Evolutionary conservation across 2,797 vertebrate genomes (phyloP).

Genomic region (Microctenopoma steveboyesi): DNA sequence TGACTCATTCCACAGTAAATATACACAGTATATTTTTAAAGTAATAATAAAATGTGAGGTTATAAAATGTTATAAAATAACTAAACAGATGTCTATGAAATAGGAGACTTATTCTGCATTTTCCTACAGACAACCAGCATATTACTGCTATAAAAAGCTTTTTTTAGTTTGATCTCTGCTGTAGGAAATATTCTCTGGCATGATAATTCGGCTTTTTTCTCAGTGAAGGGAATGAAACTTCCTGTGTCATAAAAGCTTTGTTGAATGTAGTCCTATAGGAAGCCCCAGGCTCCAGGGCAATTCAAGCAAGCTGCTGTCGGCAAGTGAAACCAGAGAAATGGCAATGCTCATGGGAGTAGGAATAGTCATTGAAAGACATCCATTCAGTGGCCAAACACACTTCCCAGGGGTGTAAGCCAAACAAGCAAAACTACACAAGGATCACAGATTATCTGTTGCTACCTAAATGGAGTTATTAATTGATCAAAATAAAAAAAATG

Average conservation of each 20-base stretch:
- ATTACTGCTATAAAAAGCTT: not conserved
- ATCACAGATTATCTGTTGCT: constrained; percentile 47
- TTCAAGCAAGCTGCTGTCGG: constrained; percentile 50
- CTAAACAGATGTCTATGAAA: not conserved
- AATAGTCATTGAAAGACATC: constrained; percentile 62
- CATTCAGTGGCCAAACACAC: constrained; percentile 58
- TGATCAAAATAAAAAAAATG: no score
- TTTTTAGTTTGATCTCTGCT: constrained; percentile 13
- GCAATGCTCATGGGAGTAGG: constrained; percentile 64
- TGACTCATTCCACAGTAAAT: not conserved
- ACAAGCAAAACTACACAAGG: constrained; percentile 33
- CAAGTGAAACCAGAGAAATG: constrained; percentile 76
- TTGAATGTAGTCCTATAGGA: constrained; percentile 59
- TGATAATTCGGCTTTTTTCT: constrained; percentile 47
- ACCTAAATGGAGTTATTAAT: constrained; percentile 33
- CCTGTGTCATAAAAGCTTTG: constrained; percentile 64
- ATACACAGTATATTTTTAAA: not conserved
- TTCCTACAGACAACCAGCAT: constrained; percentile 1
- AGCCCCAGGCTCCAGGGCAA: constrained; percentile 46
- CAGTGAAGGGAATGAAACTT: constrained; percentile 51
- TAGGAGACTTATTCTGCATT: not conserved
- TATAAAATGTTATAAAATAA: not conserved
- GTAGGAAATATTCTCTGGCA: constrained; percentile 29
- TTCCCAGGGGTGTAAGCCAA: constrained; percentile 48
- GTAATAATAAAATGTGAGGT: no score